A percentile compares a stretch with the other conserved stretches of the same genome.
Conservation (phyloP, 53 echinoderm and acorn worm species). For the Henricia sp. region DNA sequence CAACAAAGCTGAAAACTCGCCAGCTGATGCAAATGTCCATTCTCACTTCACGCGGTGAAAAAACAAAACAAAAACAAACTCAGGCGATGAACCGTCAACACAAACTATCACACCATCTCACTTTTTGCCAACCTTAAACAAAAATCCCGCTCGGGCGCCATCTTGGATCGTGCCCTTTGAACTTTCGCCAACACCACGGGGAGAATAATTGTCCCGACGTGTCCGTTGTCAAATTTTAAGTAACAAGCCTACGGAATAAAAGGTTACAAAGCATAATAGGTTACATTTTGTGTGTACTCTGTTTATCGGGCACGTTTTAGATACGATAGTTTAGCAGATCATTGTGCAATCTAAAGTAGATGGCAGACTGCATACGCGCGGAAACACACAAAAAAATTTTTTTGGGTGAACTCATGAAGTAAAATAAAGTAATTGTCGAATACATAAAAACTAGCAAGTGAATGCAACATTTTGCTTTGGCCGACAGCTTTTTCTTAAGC, state of each 20-base stretch:
- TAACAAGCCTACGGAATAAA: slow-evolving; percentile 47
- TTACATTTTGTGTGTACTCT: background rate
- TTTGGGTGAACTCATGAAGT: too few species aligned
- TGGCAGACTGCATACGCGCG: too few species aligned
- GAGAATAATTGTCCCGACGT: slow-evolving; percentile 30
- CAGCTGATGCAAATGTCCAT: slow-evolving; percentile 29
- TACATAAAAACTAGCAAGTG: too few species aligned
- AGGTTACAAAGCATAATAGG: slow-evolving; percentile 21
- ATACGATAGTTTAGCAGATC: background rate
- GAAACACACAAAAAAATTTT: too few species aligned
- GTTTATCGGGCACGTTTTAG: background rate
- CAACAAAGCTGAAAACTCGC: background rate
- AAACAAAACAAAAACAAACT: slow-evolving; percentile 1
- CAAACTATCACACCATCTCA: slow-evolving; percentile 35
- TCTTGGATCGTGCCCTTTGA: slow-evolving; percentile 37
- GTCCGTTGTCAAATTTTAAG: slow-evolving; percentile 47
- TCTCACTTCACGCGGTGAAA: slow-evolving; percentile 52
- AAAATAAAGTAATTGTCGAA: too few species aligned
- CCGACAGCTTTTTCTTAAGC: too few species aligned
- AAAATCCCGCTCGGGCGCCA: slow-evolving; percentile 32
- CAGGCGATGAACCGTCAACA: slow-evolving; percentile 30
- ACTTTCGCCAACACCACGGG: slow-evolving; percentile 30
- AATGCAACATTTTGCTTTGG: too few species aligned
- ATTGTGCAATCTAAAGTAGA: slow-evolving; percentile 22
- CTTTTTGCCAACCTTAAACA: slow-evolving; percentile 45